Conservation (phyloP, 2,888 invertebrate species). For the Myopa testacea region DNA sequence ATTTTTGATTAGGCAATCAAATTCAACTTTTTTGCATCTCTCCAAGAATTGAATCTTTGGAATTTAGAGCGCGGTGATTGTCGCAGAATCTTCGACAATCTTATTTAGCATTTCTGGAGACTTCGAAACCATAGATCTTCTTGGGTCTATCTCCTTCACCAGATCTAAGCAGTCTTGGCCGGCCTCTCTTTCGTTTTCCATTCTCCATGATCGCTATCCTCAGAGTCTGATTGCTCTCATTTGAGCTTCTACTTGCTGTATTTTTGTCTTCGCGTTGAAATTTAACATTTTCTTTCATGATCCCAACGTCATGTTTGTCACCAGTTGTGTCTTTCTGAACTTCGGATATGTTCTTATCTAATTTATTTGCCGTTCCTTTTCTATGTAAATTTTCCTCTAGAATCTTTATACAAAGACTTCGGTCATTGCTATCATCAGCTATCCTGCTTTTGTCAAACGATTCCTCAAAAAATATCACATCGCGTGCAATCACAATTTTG, state of each 20-base stretch:
- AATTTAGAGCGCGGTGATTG: constrained; percentile 40
- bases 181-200: neutral
- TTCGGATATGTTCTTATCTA: neutral
- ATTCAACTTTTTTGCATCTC: constrained; percentile 40
- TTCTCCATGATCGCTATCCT: neutral
- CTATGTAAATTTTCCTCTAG: neutral
- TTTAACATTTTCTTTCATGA: neutral
- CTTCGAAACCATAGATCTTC: no score
- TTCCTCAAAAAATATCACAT: neutral
- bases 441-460: neutral
- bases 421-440: neutral
- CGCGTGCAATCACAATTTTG: neutral
- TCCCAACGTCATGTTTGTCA: neutral
- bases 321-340: neutral
- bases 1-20: constrained; percentile 40
- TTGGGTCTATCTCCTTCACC: neutral
- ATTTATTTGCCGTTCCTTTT: neutral
- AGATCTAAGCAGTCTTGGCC: neutral
- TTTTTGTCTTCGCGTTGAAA: neutral
- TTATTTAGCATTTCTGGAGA: neutral
- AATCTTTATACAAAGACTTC: neutral
- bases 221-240: neutral
- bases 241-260: neutral
- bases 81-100: neutral
- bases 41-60: constrained; percentile 47